Base-by-base conservation (phyloP, 2,888 invertebrate genomes). In the Pyrrhosoma nymphula region DNA sequence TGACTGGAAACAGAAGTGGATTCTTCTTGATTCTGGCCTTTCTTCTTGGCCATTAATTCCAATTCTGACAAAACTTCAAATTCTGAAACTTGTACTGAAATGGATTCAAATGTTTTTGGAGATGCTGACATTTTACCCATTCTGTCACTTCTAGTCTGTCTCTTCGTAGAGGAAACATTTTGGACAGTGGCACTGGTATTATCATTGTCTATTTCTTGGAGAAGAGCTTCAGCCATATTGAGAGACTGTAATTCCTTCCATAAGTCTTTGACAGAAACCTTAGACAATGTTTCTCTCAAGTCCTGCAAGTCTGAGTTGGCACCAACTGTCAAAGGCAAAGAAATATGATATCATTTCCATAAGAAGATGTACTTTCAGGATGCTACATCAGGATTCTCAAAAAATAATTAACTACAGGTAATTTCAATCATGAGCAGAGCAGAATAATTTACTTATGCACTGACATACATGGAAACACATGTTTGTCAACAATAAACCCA, bases 251-350 rank as follows among this genome's bases (percentile, higher is more conserved):
- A 23, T 39, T 91, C 90, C 90, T 91, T 91, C 20, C 6, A 20
- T n/a, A 91, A 30, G 20, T 91, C 90, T 20, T 91, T 35, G 20
- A 60, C 60, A 23, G 90, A 60, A 35, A 91, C 35, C 35, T 35
- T 91, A 30, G 20, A 35, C 39, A 91, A 91, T n/a, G 56, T 91
- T n/a, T 60, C 90, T 60, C 90, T 56, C 35, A 91, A 91, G 10
- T 23, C 60, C 35, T 60, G 30, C 56, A 91, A 35, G 35, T 91
- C 35, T 82, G 82, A 82, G 82, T 30, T 26, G 60, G 16, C 60
- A 30, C 30, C 82, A 12, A 60, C 60, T 60, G 30, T 20, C 55
- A 91, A 35, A 91, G 60, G 56, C 26, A 23, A 23, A 39, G 0
- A 91, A n/a, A 26, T 18, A 56, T 14, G 20, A 56, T 30, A 56